Base-by-base conservation (phyloP, 2,113 vertebrate genomes). In the Promerops cafer region DNA sequence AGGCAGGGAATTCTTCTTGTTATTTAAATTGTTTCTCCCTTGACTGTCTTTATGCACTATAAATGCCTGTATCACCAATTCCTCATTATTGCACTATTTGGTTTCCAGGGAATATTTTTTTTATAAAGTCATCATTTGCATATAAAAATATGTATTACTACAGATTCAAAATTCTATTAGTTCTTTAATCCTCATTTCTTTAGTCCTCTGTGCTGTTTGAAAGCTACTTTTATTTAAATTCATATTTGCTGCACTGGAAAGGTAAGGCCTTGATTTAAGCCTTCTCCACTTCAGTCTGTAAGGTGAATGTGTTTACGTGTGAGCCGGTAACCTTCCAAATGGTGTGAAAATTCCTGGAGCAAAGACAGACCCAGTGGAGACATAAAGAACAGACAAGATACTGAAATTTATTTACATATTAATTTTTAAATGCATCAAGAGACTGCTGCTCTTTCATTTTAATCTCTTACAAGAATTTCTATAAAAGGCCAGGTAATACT, bases 151-250 rank as follows among this genome's bases (percentile, higher is more conserved):
- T n/a, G 33, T 89, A 21, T 64, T 84, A 26, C 94, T 93, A 89
- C 11, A 91, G 31, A 79, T 88, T 78, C 85, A 54, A 89, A 75
- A 37, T 86, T 91, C 47, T 96, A 31, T 87, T 74, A 47, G 22
- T 49, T 93, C 56, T 93, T 96, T 88, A 91, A 45, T 50, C 17
- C n/a, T 88, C 44, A 84, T 79, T 57, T 88, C 28, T 63, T 39
- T 63, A 47, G 15, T 40, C 8, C 26, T 76, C 64, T 27, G 57
- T 71, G 49, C 31, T 64, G 76, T 94, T 75, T 94, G 56, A 95
- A 97, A 85, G 44, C 39, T 92, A 70, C 35, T 87, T 88, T 87
- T 92, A 90, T 93, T 94, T 96, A 94, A 93, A 93, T 95, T 91
- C 14, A 78, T 77, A 91, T 96, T 86, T 94, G 37, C 64, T 92